These are phyloP conservation scores for Phenganax subtilis DNA, from an alignment of 92 coral and sea anemone genomes.

Conservation along the genomic window DNA sequence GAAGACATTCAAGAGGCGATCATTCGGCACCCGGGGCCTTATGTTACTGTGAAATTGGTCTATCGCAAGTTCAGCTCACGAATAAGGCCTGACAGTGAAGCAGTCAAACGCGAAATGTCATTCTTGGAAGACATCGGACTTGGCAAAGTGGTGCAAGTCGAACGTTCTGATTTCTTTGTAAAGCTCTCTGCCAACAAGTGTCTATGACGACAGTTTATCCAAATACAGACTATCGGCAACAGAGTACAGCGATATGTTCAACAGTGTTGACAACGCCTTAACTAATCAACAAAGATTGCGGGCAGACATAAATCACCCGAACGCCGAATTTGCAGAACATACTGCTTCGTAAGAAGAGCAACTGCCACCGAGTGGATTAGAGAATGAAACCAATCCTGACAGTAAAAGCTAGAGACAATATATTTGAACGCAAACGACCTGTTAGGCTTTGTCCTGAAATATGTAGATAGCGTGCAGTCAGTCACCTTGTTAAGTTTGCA, in stretches of 20 bases:
- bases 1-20: constrained; percentile 36
- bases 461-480: no score
- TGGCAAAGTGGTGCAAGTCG: constrained; percentile 32
- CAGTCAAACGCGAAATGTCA: constrained; percentile 35
- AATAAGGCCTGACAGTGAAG: constrained; percentile 36
- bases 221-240: constrained; percentile 29
- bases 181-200: constrained; percentile 20
- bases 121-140: constrained; percentile 37
- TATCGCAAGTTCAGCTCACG: constrained; percentile 44
- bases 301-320: constrained; percentile 23
- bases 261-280: constrained; percentile 18
- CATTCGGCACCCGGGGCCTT: constrained; percentile 35
- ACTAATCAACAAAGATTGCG: constrained; percentile 14
- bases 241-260: constrained; percentile 25
- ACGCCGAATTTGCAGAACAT: constrained; percentile 28
- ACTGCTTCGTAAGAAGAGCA: constrained; percentile 25
- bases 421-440: no score
- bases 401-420: no score
- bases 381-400: background rate
- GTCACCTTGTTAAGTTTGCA: no score
- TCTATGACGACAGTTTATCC: constrained; percentile 20
- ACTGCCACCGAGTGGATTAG: constrained; percentile 1
- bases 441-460: no score
- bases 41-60: constrained; percentile 30
- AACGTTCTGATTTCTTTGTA: constrained; percentile 25